Evolutionary conservation across 92 coral and sea anemone genomes (phyloP), one percentile per base, ranked within the genome.

Genomic region (Hydrozoanthus gracilis): DNA sequence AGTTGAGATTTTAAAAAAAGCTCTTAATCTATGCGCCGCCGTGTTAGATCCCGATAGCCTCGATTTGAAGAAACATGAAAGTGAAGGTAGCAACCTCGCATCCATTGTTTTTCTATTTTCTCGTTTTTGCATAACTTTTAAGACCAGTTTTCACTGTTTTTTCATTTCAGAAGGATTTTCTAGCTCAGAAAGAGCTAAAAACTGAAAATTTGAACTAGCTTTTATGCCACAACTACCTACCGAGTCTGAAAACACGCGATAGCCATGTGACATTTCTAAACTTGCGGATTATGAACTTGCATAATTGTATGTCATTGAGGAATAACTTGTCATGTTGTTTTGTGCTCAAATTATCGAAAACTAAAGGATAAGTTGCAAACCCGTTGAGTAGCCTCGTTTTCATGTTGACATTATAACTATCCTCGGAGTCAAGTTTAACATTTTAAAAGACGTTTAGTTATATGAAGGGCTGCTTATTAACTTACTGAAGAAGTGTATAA

Each of bases 351-450:
- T 66, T 66, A 66, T 66, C 44, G 13, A 61, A 61, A 61, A 61
- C 68, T 65, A 65, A 17, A 65, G 44, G 71, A 65, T 16, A 65
- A 65, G 5, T 65, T 65, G 71, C 71, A 35, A 65, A 44, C 71
- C 71, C 35, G 27, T 76, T 76, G 66, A 51, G 52, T 51, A 51
- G 82, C 82, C 66, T 76, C 66, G 82, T 54, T 76, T 76, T 76
- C 82, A 76, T 76, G 82, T 76, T 51, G 44, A n/a, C 75, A 15
- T 39, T 70, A 70, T 39, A 70, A 70, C 75, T 39, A 15, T 39
- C 50, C 75, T 70, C 44, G 5, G 60, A 48, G 35, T 5, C 18
- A 73, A 5, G 60, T 73, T 50, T 47, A 12, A 47, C 35, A n/a
- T 62, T 65, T 65, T n/a, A 65, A n/a, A n/a, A n/a, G n/a, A n/a